phyloP scores from a whole-genome alignment of 53 echinoderm and acorn worm species.

The Zoroaster sp. region DNA sequence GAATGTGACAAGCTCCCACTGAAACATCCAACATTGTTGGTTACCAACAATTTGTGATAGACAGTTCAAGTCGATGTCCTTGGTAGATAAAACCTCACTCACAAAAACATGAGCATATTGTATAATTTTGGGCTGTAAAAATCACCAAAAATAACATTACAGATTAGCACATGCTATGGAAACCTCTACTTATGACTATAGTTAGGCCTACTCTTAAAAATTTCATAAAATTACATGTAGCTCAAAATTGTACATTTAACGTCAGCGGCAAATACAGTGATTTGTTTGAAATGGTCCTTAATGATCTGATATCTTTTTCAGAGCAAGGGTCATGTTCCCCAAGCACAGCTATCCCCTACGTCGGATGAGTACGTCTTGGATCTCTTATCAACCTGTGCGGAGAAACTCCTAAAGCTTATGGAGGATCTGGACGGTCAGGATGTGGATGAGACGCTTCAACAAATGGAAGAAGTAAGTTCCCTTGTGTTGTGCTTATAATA shows the following conservation, averaged over 20 bases:
- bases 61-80: no score
- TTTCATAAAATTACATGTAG: no score
- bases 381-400: slow-evolving; percentile 89
- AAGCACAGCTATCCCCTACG: slow-evolving; percentile 89
- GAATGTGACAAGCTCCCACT: no score
- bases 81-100: no score
- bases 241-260: neutral
- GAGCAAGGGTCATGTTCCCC: slow-evolving; percentile 98
- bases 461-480: slow-evolving; percentile 87
- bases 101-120: no score
- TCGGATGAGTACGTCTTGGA: slow-evolving; percentile 97
- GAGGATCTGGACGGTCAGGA: slow-evolving; percentile 90
- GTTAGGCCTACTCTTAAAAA: no score
- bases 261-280: neutral
- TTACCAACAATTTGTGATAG: no score
- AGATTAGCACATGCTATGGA: neutral
- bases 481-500: neutral
- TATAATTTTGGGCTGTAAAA: neutral
- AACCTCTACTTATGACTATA: no score
- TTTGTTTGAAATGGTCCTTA: neutral
- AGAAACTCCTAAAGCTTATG: slow-evolving; percentile 96
- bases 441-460: slow-evolving; percentile 74
- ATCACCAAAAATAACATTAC: neutral
- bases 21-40: no score
- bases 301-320: slow-evolving; percentile 26